A percentile compares a stretch with the other conserved stretches of the same genome.
phyloP scores from a whole-genome alignment of 2,888 invertebrate species.

The Adelognathus sp. region DNA sequence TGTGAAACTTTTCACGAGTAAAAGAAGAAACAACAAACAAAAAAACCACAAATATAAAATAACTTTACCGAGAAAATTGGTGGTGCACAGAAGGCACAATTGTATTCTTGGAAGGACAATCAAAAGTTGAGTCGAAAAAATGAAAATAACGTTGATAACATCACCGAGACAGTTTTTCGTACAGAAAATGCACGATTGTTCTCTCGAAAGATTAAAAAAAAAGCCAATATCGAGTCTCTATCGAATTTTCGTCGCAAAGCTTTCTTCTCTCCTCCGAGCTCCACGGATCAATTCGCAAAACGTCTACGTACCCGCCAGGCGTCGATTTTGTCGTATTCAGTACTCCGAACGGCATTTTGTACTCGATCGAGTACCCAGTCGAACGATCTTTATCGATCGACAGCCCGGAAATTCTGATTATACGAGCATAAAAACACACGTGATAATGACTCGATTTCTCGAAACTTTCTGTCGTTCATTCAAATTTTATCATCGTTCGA shows the following conservation, averaged over 20 bases:
- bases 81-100: no score
- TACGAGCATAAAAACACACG: conserved; percentile 9
- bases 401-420: background rate
- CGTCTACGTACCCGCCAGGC: conserved; percentile 30
- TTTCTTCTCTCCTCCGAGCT: no score
- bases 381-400: conserved; percentile 9
- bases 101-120: background rate
- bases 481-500: conserved; percentile 2
- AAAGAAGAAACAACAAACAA: background rate
- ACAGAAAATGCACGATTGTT: background rate
- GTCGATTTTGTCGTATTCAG: conserved; percentile 18
- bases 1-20: background rate
- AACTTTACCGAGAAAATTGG: no score
- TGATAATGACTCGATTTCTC: conserved; percentile 7
- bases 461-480: conserved; percentile 5
- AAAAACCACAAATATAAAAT: no score
- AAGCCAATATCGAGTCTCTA: no score
- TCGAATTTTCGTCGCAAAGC: conserved; percentile 1
- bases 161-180: background rate
- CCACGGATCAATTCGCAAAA: conserved; percentile 24
- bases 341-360: conserved; percentile 23
- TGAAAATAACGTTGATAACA: background rate
- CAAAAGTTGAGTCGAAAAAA: background rate
- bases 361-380: conserved; percentile 10
- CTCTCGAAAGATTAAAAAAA: background rate